Evolutionary conservation across 2,797 vertebrate genomes (phyloP).

Genomic region (Oceanodroma leucorhoa): DNA sequence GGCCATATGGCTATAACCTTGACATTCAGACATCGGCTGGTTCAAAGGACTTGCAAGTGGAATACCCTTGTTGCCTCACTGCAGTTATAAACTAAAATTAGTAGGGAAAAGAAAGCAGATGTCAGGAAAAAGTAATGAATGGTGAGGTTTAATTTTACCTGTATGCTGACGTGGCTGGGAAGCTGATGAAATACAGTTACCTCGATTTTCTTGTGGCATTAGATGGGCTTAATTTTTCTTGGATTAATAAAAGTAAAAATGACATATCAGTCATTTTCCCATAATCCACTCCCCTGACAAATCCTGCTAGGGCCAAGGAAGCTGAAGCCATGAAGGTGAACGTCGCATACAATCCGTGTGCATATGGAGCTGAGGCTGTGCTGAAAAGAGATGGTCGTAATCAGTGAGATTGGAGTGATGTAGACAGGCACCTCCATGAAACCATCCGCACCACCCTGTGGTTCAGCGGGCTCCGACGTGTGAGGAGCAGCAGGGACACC

Average conservation of each 20-base stretch:
- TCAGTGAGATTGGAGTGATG: no score
- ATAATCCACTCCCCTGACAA: neutral
- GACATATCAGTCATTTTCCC: neutral
- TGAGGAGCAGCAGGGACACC: neutral
- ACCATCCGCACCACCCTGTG: neutral
- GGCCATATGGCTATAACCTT: neutral
- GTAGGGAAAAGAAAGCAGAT: neutral
- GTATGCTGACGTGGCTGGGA: neutral
- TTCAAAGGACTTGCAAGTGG: neutral
- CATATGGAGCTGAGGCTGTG: neutral
- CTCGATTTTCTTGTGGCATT: neutral
- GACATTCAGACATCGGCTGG: neutral
- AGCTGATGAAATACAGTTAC: neutral
- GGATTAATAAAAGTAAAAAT: neutral
- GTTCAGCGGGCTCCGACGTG: neutral
- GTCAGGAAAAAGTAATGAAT: neutral
- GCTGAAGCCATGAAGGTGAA: neutral
- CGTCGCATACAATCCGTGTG: neutral
- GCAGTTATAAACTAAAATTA: neutral
- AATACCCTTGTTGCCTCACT: neutral
- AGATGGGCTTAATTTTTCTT: neutral
- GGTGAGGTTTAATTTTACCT: neutral
- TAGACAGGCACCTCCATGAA: neutral
- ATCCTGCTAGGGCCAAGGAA: neutral
- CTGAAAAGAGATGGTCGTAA: neutral